phyloP scores from a whole-genome alignment of 2,113 vertebrate species.

The Hydrochoerus hydrochaeris region DNA sequence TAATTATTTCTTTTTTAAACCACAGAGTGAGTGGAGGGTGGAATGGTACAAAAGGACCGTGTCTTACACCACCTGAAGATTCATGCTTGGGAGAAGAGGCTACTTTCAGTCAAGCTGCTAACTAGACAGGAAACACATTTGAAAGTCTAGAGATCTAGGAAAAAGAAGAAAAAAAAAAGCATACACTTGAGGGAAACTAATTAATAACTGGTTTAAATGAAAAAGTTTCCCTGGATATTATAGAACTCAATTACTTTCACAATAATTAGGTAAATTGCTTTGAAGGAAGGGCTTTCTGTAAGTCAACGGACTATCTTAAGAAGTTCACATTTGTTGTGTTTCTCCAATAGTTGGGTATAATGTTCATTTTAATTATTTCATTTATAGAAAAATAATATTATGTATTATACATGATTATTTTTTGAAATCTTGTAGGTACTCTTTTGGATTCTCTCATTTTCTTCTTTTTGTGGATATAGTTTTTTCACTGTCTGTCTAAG shows the following conservation, averaged over 20 bases:
- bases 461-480: too few species aligned
- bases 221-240: not conserved
- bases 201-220: not conserved
- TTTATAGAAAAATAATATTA: not conserved
- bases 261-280: not conserved
- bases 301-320: not conserved
- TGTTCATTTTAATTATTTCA: not conserved
- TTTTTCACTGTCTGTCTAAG: not conserved
- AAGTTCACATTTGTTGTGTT: not conserved
- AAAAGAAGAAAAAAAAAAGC: not conserved
- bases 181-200: not conserved
- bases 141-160: not conserved
- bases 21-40: rapidly evolving
- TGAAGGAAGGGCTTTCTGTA: not conserved
- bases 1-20: not conserved
- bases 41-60: rapidly evolving
- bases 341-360: not conserved
- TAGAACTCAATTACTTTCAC: not conserved
- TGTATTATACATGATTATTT: not conserved
- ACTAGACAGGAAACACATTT: not conserved
- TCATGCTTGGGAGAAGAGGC: rapidly evolving
- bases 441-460: not conserved
- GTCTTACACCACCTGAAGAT: too few species aligned
- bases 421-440: not conserved
- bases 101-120: not conserved